Evolutionary conservation across 1,140 invertebrate genomes (phyloP).

Genomic region (Forficula auricularia): DNA sequence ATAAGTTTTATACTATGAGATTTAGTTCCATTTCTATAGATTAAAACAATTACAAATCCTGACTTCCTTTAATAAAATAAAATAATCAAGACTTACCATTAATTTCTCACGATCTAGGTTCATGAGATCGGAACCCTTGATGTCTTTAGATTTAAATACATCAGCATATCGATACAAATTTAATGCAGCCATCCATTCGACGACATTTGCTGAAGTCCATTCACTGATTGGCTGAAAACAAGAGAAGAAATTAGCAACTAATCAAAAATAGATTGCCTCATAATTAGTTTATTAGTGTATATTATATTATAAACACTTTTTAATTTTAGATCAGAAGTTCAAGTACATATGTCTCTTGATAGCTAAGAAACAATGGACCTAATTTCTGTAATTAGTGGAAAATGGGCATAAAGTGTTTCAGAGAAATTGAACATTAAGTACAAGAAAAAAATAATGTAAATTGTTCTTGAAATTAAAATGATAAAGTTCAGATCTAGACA

Average conservation of each 20-base stretch:
- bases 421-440: too few relatives aligned
- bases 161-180: slow-evolving; percentile 53
- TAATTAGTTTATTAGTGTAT: background rate
- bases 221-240: slow-evolving; percentile 43
- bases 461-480: too few relatives aligned
- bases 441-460: too few relatives aligned
- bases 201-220: slow-evolving; percentile 49
- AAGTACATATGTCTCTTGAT: background rate
- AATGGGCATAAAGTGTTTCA: too few relatives aligned
- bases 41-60: too few relatives aligned
- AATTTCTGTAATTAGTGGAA: too few relatives aligned
- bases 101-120: slow-evolving; percentile 49
- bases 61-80: too few relatives aligned
- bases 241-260: too few relatives aligned
- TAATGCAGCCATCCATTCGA: slow-evolving; percentile 58
- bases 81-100: slow-evolving; percentile 44
- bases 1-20: too few relatives aligned
- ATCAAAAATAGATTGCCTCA: slow-evolving; percentile 10
- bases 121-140: slow-evolving; percentile 47
- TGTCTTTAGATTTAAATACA: slow-evolving; percentile 51
- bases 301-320: background rate
- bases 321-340: background rate
- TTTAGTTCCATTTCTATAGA: too few relatives aligned
- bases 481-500: too few relatives aligned
- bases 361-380: background rate